Evolutionary conservation across 2,888 invertebrate genomes (phyloP), one percentile per base, ranked within the genome.

Genomic region (Chelonus formosanus): DNA sequence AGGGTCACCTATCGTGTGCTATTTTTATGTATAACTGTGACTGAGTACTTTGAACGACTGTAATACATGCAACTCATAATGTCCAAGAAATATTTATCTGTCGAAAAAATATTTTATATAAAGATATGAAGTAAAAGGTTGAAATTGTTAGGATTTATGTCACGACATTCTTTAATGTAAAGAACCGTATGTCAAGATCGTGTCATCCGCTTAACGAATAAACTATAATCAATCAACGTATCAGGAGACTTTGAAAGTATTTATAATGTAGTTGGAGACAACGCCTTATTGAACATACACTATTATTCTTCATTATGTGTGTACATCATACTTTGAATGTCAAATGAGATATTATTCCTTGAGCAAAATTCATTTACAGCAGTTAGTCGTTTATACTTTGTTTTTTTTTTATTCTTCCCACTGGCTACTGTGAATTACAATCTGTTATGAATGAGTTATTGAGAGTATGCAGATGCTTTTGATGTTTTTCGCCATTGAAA

Each of bases 331-430:
- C 40, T 57, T 53, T 53, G 67, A 67, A 67, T 67, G 62, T 67
- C 67, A 67, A 67, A 67, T 66, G 62, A 67, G 61, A 32, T 34
- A 5, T 6, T 40, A 44, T 60, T 45, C 53, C 62, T 45, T 48
- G 47, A 57, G 54, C 53, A 62, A 67, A 67, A 67, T 67, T 67
- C 62, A 67, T 67, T 67, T 67, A 47, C 55, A 10, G 44, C 47
- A 40, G 20, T 55, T 8, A 4, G 10, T 53, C 10, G 31, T 34
- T 50, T 48, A 20, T 45, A 36, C 36, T 53, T 52, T n/a, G n/a
- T 36, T 44, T 52, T 57, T 48, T 50, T 55, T 20, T 47, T 6
- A 59, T 5, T 31, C 4, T 60, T 48, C 36, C 36, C 48, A 40
- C 50, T 50, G 34, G 7, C 40, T 3, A 48, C 31, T 31, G 31